Evolutionary conservation across 1,140 invertebrate genomes (phyloP).

Genomic region (Bombus ignitus): DNA sequence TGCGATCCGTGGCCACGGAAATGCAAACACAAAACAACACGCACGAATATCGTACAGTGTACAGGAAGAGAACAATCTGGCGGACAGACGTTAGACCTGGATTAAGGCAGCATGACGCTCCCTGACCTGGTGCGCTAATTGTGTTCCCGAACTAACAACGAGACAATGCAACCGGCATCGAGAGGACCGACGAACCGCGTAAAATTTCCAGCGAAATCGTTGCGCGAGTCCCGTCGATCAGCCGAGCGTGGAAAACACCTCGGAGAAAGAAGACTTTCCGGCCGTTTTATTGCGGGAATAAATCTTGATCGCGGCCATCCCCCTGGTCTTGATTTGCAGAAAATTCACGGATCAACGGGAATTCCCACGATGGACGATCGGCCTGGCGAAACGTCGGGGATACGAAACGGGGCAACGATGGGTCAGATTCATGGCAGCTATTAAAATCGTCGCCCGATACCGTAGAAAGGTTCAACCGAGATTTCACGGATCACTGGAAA

Average conservation of each 20-base stretch:
- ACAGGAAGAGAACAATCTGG: slow-evolving; percentile 16
- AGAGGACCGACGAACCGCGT: slow-evolving; percentile 25
- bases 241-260: slow-evolving; percentile 27
- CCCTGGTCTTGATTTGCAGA: slow-evolving; percentile 52
- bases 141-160: slow-evolving; percentile 40
- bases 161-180: slow-evolving; percentile 11
- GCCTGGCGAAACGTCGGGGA: not conserved
- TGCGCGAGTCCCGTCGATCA: slow-evolving; percentile 39
- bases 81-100: not conserved
- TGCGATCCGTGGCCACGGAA: not conserved
- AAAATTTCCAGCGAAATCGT: slow-evolving; percentile 23
- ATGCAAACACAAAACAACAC: not conserved
- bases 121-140: slow-evolving; percentile 24
- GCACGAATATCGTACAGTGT: no score
- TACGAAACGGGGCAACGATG: not conserved
- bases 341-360: slow-evolving; percentile 58
- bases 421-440: slow-evolving; percentile 19
- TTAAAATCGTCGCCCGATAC: slow-evolving; percentile 10
- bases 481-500: slow-evolving; percentile 47
- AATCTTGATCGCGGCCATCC: slow-evolving; percentile 38
- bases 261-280: slow-evolving; percentile 1
- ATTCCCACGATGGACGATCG: slow-evolving; percentile 49
- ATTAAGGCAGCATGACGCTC: slow-evolving; percentile 36
- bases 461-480: not conserved
- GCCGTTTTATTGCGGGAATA: slow-evolving; percentile 56